Percentiles rank a stretch among this genome's conserved stretches.
These are phyloP conservation scores for Vidua macroura DNA, from an alignment of 2,113 vertebrate species.

Conservation along the genomic window DNA sequence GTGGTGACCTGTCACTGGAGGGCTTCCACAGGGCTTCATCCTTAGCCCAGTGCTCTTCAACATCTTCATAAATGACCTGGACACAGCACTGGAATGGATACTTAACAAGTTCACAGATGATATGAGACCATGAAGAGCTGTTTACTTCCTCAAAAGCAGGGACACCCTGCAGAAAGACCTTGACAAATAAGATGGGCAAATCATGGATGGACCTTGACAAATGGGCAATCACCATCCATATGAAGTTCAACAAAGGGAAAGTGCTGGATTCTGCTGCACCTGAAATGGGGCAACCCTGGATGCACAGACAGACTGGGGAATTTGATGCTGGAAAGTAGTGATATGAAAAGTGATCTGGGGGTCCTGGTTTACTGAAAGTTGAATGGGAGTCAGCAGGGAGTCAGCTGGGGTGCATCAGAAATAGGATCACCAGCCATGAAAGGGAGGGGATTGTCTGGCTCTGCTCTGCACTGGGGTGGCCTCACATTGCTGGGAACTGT, in stretches of 20 bases:
- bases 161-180: background rate
- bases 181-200: background rate
- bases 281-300: background rate
- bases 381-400: background rate
- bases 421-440: rapidly evolving
- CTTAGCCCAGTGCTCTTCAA: background rate
- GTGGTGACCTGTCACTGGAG: background rate
- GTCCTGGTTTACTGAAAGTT: background rate
- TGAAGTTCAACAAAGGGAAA: background rate
- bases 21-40: background rate
- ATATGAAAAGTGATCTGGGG: background rate
- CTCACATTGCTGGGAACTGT: background rate
- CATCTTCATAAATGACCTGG: background rate
- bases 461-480: background rate
- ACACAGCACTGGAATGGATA: background rate
- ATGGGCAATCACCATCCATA: background rate
- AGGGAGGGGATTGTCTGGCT: background rate
- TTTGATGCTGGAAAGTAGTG: background rate
- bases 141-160: background rate
- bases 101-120: background rate
- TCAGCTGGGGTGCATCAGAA: background rate
- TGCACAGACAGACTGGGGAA: background rate
- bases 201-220: too few species aligned
- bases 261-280: background rate
- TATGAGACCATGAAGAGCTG: background rate